These are phyloP conservation scores for Saccostrea cuccullata DNA, from an alignment of 1,140 invertebrate species.

Conservation along the genomic window DNA sequence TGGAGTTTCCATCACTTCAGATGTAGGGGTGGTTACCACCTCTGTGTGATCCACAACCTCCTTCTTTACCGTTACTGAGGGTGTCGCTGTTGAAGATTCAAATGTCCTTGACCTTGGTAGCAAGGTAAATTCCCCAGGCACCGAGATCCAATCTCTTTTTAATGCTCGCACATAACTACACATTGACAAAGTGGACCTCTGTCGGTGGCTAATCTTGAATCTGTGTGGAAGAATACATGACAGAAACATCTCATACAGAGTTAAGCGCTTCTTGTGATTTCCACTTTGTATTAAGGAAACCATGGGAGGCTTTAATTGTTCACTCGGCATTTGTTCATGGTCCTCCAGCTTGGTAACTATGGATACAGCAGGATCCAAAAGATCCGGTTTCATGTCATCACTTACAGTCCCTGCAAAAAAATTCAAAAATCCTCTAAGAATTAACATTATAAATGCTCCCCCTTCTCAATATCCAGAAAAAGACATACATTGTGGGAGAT, in stretches of 20 bases:
- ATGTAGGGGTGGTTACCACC: not conserved
- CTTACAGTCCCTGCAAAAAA: not conserved
- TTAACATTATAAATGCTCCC: no score
- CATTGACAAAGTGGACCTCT: not conserved
- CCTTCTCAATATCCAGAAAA: no score
- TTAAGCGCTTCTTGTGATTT: not conserved
- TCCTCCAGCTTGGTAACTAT: slow-evolving; percentile 71
- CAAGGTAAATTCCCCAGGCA: slow-evolving; percentile 16
- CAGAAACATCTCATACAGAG: slow-evolving; percentile 13
- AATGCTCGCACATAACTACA: not conserved
- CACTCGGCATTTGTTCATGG: slow-evolving; percentile 67
- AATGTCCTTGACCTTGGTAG: not conserved
- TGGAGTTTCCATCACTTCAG: not conserved
- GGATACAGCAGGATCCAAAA: slow-evolving; percentile 51
- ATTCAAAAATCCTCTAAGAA: not conserved
- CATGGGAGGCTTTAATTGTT: slow-evolving; percentile 41
- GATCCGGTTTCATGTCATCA: slow-evolving; percentile 32
- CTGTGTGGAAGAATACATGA: not conserved
- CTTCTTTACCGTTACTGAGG: not conserved
- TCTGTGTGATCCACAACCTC: not conserved
- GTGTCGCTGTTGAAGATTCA: not conserved
- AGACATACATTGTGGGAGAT: no score
- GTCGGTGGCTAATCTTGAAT: not conserved
- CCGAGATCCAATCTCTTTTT: not conserved
- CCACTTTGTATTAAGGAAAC: slow-evolving; percentile 53